Conservation (phyloP, 1,140 invertebrate genomes). For the Chrysopa pallens region DNA sequence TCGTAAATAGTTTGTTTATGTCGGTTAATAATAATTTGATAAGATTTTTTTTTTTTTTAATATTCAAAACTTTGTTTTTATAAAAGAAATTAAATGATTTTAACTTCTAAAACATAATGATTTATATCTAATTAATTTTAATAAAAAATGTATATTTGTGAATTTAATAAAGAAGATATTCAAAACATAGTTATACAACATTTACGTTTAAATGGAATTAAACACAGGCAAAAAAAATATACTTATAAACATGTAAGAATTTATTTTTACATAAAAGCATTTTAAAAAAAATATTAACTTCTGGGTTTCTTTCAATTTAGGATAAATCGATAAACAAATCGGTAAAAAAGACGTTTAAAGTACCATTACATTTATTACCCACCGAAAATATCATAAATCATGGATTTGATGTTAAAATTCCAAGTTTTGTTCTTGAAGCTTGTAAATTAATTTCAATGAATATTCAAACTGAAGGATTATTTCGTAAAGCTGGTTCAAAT, state of each 20-base stretch:
- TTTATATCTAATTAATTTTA: background rate
- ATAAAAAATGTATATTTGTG: constrained; percentile 42
- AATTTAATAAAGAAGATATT: constrained; percentile 41
- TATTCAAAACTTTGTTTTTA: too few species aligned
- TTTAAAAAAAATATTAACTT: too few species aligned
- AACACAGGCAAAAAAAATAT: constrained; percentile 40
- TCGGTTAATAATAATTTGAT: too few species aligned
- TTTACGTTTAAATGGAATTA: constrained; percentile 39
- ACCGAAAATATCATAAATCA: constrained; percentile 37
- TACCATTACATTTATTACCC: constrained; percentile 33
- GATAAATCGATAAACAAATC: constrained; percentile 13
- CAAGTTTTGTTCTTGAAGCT: constrained; percentile 55
- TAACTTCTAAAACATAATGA: too few species aligned
- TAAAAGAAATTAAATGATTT: too few species aligned
- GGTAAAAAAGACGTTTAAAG: constrained; percentile 37
- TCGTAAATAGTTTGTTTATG: too few species aligned
- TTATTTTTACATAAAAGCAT: too few species aligned
- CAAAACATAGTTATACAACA: constrained; percentile 35
- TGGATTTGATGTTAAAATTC: constrained; percentile 42
- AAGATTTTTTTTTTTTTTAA: too few species aligned
- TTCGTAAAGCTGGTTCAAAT: constrained; percentile 68
- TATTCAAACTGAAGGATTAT: constrained; percentile 58
- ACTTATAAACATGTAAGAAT: constrained; percentile 27
- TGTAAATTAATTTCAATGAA: constrained; percentile 44
- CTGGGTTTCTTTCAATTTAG: constrained; percentile 3